These are phyloP conservation scores for Micromesistius poutassou DNA, from an alignment of 2,797 vertebrate genomes.

Conservation along the genomic window DNA sequence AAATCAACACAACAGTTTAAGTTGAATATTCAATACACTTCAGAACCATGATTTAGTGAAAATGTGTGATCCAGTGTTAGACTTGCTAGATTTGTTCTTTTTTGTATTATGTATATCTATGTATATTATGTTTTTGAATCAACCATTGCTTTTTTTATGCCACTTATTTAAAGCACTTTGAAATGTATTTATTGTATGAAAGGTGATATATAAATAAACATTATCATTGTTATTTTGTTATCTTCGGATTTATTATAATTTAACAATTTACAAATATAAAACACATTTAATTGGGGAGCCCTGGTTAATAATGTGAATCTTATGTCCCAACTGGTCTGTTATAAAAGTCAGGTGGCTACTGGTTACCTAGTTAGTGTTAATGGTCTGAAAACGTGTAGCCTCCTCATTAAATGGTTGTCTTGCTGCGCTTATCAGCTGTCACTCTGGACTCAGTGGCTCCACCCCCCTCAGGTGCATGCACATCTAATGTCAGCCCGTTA, in stretches of 20 bases:
- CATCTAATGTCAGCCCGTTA: constrained; percentile 44
- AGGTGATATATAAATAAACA: not conserved
- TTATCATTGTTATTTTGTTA: not conserved
- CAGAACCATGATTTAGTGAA: not conserved
- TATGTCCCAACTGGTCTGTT: not conserved
- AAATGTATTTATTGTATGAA: not conserved
- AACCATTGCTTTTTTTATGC: not conserved
- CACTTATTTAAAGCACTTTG: not conserved
- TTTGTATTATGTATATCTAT: not conserved
- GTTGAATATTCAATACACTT: not conserved
- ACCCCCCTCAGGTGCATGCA: constrained; percentile 62
- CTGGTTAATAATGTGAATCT: not conserved
- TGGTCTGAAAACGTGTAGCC: not conserved
- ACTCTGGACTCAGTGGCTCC: constrained; percentile 48
- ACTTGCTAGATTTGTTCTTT: not conserved
- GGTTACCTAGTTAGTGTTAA: not conserved
- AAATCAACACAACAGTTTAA: not conserved
- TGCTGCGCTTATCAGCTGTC: constrained; percentile 13
- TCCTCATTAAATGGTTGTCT: not conserved
- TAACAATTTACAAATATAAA: not conserved
- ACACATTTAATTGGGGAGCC: not conserved
- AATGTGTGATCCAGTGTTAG: not conserved
- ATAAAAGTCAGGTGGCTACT: too few relatives aligned
- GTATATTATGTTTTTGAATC: not conserved
- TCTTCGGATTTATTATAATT: not conserved